Percentiles rank a stretch among this genome's conserved stretches.
Evolutionary conservation across 2,888 invertebrate genomes (phyloP).

Genomic region (Patella pellucida): DNA sequence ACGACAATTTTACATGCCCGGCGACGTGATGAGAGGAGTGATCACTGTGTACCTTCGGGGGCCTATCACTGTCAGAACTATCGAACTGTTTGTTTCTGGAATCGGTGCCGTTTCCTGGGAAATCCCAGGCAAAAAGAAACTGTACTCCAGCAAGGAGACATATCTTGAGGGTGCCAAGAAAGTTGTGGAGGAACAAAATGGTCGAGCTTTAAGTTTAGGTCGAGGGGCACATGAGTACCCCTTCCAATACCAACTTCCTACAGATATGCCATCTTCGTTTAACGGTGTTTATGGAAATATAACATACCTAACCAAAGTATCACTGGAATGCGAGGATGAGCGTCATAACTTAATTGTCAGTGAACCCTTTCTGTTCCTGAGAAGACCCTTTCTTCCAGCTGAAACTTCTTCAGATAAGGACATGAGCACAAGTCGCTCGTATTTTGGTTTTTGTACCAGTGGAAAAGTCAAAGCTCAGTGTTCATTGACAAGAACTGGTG

Average conservation of each 20-base stretch:
- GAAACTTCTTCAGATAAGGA: conserved; percentile 31
- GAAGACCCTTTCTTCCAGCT: conserved; percentile 45
- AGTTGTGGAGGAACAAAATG: conserved; percentile 37
- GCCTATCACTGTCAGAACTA: conserved; percentile 21
- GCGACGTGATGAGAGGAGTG: conserved; percentile 63
- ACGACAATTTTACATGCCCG: conserved; percentile 67
- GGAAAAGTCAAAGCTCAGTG: conserved; percentile 61
- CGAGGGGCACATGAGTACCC: conserved; percentile 63
- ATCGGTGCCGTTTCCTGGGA: conserved; percentile 36
- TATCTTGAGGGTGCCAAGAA: conserved; percentile 49
- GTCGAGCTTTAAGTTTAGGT: conserved; percentile 41
- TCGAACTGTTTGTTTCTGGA: conserved; percentile 31
- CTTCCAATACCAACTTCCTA: conserved; percentile 63
- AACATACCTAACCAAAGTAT: conserved; percentile 68
- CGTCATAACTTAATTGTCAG: conserved; percentile 64
- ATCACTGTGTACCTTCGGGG: conserved; percentile 35
- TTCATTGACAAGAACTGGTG: conserved; percentile 58
- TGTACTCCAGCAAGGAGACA: conserved; percentile 15
- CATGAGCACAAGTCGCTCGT: conserved; percentile 50
- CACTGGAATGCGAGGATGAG: conserved; percentile 60
- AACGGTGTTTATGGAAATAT: conserved; percentile 69
- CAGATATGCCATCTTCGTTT: conserved; percentile 67
- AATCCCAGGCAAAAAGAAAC: conserved; percentile 22
- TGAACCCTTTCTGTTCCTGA: conserved; percentile 67
- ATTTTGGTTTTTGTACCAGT: conserved; percentile 45